Conservation (phyloP, 2,113 vertebrate species). For the Cyphomyrus discorhynchus region DNA sequence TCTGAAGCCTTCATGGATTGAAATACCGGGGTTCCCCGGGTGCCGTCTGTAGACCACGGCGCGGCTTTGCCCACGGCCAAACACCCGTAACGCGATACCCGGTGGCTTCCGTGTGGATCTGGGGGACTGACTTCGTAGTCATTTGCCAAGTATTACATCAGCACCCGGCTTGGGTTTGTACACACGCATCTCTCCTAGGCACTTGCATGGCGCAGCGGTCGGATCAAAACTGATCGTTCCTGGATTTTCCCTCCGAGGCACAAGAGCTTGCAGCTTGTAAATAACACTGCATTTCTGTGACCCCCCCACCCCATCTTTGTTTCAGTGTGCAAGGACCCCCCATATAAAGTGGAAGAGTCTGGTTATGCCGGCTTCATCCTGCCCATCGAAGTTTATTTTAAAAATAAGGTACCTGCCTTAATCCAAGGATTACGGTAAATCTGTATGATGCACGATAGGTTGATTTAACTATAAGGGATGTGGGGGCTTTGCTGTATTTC, state of each 20-base stretch:
- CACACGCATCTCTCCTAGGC: not conserved
- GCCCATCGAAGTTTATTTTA: constrained; percentile 86
- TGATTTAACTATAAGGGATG: not conserved
- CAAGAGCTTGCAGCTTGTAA: not conserved
- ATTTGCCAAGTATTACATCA: constrained; percentile 1
- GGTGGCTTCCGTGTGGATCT: not conserved
- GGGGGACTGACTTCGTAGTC: not conserved
- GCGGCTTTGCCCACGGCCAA: not conserved
- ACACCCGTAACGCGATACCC: not conserved
- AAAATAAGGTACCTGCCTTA: constrained; percentile 71
- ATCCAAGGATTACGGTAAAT: not conserved
- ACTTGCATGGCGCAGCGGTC: not conserved
- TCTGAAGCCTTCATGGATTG: not conserved
- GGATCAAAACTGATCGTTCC: not conserved
- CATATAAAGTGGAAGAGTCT: constrained; percentile 87
- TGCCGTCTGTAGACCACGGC: not conserved
- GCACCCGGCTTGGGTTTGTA: not conserved
- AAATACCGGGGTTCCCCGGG: not conserved
- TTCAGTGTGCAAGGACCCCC: constrained; percentile 82
- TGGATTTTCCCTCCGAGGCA: not conserved
- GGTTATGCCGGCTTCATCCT: constrained; percentile 87
- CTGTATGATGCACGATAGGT: not conserved
- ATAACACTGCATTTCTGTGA: not conserved
- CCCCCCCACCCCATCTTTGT: constrained; percentile 18
- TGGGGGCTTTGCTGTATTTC: not conserved